A percentile compares a stretch with the other conserved stretches of the same genome.
Evolutionary conservation across 2,888 invertebrate species (phyloP).

Genomic region (Digitonthophagus gazella): DNA sequence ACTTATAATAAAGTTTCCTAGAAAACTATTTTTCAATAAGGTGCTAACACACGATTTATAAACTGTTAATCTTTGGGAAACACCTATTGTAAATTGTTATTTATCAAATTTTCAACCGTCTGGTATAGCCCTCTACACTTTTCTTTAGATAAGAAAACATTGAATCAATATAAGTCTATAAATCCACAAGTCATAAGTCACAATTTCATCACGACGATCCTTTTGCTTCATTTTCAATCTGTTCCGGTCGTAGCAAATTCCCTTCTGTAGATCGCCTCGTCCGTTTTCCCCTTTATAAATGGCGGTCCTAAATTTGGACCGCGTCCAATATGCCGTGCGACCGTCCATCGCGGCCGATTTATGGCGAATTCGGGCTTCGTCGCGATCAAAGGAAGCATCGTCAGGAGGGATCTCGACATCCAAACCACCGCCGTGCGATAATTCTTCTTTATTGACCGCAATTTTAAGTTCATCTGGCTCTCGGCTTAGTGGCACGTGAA

Average conservation of each 20-base stretch:
- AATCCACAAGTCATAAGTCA: not conserved
- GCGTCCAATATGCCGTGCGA: constrained; percentile 9
- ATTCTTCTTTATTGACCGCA: not conserved
- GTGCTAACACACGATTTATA: too few relatives aligned
- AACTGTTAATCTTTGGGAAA: too few relatives aligned
- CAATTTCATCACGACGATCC: not conserved
- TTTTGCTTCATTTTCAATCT: not conserved
- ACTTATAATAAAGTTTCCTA: too few relatives aligned
- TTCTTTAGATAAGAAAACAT: too few relatives aligned
- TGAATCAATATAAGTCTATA: not conserved
- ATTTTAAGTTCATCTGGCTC: not conserved
- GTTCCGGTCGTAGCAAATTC: not conserved
- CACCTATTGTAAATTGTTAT: too few relatives aligned
- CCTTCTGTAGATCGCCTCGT: constrained; percentile 12
- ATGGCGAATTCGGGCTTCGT: not conserved
- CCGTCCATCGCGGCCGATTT: not conserved
- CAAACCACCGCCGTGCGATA: not conserved
- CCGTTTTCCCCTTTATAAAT: constrained; percentile 18
- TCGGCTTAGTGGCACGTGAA: not conserved
- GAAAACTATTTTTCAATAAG: too few relatives aligned
- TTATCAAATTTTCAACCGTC: too few relatives aligned
- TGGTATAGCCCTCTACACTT: too few relatives aligned
- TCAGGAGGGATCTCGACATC: not conserved
- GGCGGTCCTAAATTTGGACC: constrained; percentile 12
- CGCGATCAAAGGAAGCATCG: not conserved